Evolutionary conservation across 1,140 invertebrate genomes (phyloP), one percentile per base, ranked within the genome.

Genomic region (Andricus grossulariae): DNA sequence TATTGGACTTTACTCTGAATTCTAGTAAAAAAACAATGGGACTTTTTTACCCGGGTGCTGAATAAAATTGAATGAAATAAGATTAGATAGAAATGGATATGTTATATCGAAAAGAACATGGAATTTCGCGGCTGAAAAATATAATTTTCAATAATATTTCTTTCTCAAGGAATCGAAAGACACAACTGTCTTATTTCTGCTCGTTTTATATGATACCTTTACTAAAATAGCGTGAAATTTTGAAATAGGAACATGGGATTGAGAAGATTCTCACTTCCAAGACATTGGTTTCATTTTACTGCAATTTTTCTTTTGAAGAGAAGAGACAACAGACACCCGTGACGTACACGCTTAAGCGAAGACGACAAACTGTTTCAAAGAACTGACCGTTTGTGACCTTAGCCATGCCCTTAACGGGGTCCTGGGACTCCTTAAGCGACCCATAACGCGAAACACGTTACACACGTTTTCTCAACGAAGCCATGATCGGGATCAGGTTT

Each of bases 361-460:
- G 81, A 83, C 54, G 66, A 60, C 82, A 86, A 84, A 84, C 85
- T 82, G 83, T 79, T 84, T 77, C 57, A 81, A 81, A 81, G 83
- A 81, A 84, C 74, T 80, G 84, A 88, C 88, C 84, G 89, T 89
- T 87, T 85, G 84, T 84, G 84, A 88, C 88, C 88, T 85, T 77
- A 76, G 78, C 70, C 72, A 74, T 85, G 85, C 74, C 81, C 83
- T 83, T 70, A 74, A 54, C 79, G 75, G 83, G 82, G 85, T 85
- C 80, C 82, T 86, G 80, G 79, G 81, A 85, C 84, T 85, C 76
- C 82, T 72, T 80, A 84, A 83, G 54, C 78, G 84, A 84, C 83
- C 86, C 86, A 82, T 86, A 86, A 84, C 82, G 81, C 80, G 87
- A 87, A 87, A 85, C 87, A 88, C 87, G 88, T 89, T 88, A 85